phyloP scores from a whole-genome alignment of 2,113 vertebrate species.

The Colistium nudipinnis region DNA sequence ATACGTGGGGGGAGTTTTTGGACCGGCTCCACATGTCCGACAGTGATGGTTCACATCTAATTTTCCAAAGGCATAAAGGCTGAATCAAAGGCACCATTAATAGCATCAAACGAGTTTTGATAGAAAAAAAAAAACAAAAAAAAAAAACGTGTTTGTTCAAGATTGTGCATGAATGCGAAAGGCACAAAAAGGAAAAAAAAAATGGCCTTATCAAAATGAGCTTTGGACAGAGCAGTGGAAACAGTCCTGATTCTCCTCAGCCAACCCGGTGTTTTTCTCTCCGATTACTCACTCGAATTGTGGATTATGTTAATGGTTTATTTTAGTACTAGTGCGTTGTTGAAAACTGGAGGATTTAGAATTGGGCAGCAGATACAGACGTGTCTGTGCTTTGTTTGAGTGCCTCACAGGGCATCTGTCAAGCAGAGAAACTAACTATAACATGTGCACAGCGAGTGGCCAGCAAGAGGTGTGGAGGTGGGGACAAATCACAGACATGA shows the following conservation, averaged over 20 bases:
- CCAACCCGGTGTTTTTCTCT: constrained; percentile 12
- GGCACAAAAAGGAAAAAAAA: constrained; percentile 25
- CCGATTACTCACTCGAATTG: constrained; percentile 14
- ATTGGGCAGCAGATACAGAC: constrained; percentile 3
- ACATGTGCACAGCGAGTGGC: constrained; percentile 29
- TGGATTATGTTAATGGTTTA: constrained; percentile 29
- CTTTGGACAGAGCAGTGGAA: constrained; percentile 44
- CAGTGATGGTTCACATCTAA: constrained; percentile 15
- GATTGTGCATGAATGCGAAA: constrained; percentile 17
- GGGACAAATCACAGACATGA: constrained; percentile 60
- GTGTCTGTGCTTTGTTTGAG: constrained; percentile 21
- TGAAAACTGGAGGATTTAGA: constrained; percentile 5
- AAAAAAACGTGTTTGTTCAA: constrained; percentile 6
- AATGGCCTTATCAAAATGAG: constrained; percentile 9
- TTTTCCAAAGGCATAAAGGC: constrained; percentile 20
- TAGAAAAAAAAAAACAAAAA: constrained; percentile 11
- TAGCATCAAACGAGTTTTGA: constrained; percentile 33
- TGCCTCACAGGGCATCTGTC: constrained; percentile 12
- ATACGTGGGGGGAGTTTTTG: constrained; percentile 18
- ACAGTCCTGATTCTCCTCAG: constrained; percentile 20
- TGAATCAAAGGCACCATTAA: constrained; percentile 36
- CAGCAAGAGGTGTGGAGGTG: constrained; percentile 19
- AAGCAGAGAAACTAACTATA: constrained; percentile 5
- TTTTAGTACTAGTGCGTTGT: constrained; percentile 30
- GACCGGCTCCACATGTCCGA: constrained; percentile 14